Evolutionary conservation across 2,113 vertebrate species (phyloP).

Genomic region (Pteronura brasiliensis): DNA sequence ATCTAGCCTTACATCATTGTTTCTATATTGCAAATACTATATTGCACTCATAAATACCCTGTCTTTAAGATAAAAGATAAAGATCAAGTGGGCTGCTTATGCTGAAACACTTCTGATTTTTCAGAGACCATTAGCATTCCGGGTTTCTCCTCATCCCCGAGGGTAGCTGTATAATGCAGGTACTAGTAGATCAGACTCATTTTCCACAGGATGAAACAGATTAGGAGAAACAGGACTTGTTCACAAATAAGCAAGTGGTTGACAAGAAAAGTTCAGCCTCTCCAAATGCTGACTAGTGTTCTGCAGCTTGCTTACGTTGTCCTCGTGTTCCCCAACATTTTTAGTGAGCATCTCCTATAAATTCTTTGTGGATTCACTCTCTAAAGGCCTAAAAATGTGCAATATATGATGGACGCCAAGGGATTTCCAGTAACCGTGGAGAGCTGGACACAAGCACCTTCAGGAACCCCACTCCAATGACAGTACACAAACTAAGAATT

Average conservation of each 20-base stretch:
- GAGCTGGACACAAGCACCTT: neutral
- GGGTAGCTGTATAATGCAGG: fast-evolving
- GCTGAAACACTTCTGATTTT: neutral
- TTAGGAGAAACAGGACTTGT: no score
- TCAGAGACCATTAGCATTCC: fast-evolving
- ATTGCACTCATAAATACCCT: neutral
- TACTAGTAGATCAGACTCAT: fast-evolving
- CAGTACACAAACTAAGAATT: neutral
- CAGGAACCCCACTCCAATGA: no score
- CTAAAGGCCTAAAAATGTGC: neutral
- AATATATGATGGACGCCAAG: neutral
- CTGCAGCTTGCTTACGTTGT: neutral
- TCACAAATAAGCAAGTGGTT: neutral
- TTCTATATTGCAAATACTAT: neutral
- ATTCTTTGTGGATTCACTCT: neutral
- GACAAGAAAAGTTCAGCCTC: neutral
- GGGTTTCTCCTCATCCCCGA: fast-evolving
- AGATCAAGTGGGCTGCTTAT: neutral
- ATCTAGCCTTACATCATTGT: neutral
- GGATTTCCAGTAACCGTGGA: neutral
- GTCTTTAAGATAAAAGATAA: neutral
- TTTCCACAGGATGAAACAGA: no score
- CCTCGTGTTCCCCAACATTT: neutral
- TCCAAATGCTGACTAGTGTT: no score
- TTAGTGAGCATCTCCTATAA: neutral